Percentiles rank a stretch among this genome's conserved stretches.
Evolutionary conservation across 2,888 invertebrate genomes (phyloP).

Genomic region (Drosophila histrio): DNA sequence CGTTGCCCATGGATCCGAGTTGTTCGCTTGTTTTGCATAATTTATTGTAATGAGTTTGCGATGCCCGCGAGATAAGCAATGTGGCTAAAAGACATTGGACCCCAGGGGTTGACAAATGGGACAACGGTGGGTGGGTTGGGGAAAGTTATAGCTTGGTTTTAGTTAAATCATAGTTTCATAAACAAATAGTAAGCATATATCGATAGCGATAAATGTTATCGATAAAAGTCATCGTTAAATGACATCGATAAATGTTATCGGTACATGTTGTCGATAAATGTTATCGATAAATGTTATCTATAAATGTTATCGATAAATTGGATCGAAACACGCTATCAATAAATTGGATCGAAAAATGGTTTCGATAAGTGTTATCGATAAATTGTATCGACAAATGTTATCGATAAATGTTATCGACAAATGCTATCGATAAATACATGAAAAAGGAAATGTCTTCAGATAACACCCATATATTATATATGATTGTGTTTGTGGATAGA

Average conservation of each 20-base stretch:
- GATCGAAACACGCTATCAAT: no score
- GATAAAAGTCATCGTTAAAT: not conserved
- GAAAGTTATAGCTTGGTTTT: not conserved
- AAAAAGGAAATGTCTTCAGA: no score
- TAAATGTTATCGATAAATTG: no score
- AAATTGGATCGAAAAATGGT: no score
- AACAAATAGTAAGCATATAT: not conserved
- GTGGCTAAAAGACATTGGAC: slow-evolving; percentile 6
- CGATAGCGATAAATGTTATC: not conserved
- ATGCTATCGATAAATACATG: no score
- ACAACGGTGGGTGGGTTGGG: not conserved
- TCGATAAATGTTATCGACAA: no score
- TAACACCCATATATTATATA: no score
- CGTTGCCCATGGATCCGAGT: not conserved
- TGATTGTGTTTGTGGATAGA: not conserved
- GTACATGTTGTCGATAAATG: no score
- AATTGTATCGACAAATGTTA: no score
- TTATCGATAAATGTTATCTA: no score
- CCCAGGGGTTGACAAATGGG: not conserved
- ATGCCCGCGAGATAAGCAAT: slow-evolving; percentile 13
- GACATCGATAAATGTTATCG: not conserved
- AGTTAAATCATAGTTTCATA: not conserved
- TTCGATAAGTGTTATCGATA: no score
- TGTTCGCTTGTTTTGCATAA: slow-evolving; percentile 51
- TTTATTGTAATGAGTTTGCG: slow-evolving; percentile 67